Evolutionary conservation across 2,888 invertebrate species (phyloP), one percentile per base, ranked within the genome.

Genomic region (Augiades crinisus): DNA sequence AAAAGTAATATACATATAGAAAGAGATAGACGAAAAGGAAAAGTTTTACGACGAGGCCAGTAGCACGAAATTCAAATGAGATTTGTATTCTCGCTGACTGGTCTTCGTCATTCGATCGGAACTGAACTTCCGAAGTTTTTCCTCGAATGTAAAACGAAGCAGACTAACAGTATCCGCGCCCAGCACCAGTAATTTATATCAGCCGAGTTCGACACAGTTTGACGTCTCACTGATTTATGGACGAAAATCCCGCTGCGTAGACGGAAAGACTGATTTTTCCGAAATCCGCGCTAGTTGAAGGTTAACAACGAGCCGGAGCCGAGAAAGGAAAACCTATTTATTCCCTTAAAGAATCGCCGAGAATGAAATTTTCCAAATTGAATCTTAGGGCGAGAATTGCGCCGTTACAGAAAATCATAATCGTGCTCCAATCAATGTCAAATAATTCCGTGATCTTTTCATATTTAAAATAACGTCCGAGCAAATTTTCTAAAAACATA

Each of bases 161-260:
- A 52, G 47, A 51, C 36, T 63, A 66, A 67, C 69, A 67, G 62
- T 64, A 63, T 62, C 57, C 57, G 57, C 53, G 63, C 63, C 62
- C 67, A 66, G 65, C 64, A 60, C 66, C 64, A 59, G 78, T 76
- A 74, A 84, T 82, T 81, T 81, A 81, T 83, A 67, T 70, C 67
- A 58, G 68, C 64, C 70, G 65, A 62, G 68, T 67, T 68, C 63
- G 65, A 68, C 64, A 61, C 69, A 70, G 73, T 81, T 81, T 80
- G 84, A 81, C 83, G 78, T 66, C 67, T 55, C 53, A 40, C 72
- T 79, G 84, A 84, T 81, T 84, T 81, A 84, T 80, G 70, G 63
- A 55, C 61, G 62, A 59, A 68, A 63, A 63, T 59, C 58, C 55
- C 58, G 63, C 55, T 55, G 55, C 62, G 60, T 58, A 55, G 56